Conservation (phyloP, 2,888 invertebrate species). For the Mesochorus sp. region DNA sequence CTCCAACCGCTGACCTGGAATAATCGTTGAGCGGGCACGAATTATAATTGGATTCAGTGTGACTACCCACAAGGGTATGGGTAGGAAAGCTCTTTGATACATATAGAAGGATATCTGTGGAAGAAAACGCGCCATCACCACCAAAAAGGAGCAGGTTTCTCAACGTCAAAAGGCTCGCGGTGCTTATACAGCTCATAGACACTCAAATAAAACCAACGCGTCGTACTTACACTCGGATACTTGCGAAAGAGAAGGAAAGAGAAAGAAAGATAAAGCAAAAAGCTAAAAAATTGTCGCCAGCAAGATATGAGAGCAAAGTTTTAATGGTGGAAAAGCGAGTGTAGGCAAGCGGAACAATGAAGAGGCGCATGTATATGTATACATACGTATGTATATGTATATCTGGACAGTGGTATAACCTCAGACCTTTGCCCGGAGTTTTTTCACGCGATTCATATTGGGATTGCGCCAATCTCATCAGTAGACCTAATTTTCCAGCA, state of each 20-base stretch:
- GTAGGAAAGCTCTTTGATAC: slow-evolving; percentile 6
- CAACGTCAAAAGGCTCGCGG: slow-evolving; percentile 2
- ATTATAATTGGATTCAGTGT: slow-evolving; percentile 77
- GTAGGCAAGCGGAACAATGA: slow-evolving; percentile 36
- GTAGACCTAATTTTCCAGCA: slow-evolving; percentile 53
- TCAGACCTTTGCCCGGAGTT: slow-evolving; percentile 14
- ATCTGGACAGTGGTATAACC: slow-evolving; percentile 5
- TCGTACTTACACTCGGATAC: slow-evolving; percentile 11
- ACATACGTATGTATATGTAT: neutral
- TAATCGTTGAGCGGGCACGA: slow-evolving; percentile 74
- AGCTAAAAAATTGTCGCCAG: slow-evolving; percentile 42
- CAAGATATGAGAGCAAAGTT: slow-evolving; percentile 35
- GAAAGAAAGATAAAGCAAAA: slow-evolving; percentile 37
- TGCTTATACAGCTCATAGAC: slow-evolving; percentile 34
- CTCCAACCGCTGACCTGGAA: slow-evolving; percentile 71
- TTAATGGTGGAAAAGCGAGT: slow-evolving; percentile 35
- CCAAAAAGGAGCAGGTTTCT: slow-evolving; percentile 6
- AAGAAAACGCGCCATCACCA: slow-evolving; percentile 10
- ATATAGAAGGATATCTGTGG: neutral
- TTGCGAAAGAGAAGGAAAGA: slow-evolving; percentile 6
- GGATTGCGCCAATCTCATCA: slow-evolving; percentile 41
- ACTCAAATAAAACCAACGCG: slow-evolving; percentile 21
- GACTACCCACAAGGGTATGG: slow-evolving; percentile 64
- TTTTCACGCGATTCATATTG: slow-evolving; percentile 27
- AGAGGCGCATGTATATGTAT: slow-evolving; percentile 1